Evolutionary conservation across 2,888 invertebrate species (phyloP).

Genomic region (Ctena decussata): DNA sequence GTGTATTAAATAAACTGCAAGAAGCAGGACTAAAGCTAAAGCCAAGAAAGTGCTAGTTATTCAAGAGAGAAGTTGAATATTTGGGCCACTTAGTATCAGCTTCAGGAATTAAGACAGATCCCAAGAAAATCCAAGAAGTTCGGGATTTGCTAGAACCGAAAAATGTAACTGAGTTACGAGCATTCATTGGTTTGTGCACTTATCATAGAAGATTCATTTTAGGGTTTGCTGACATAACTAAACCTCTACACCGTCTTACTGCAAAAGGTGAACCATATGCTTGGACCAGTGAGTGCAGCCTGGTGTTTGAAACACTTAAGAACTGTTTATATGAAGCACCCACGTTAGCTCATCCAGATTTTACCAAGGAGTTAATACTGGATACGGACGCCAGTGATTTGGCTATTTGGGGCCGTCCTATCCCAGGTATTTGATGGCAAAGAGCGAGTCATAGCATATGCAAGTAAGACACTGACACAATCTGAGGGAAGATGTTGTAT

Average conservation of each 20-base stretch:
- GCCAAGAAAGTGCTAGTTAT: neutral
- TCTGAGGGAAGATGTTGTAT: constrained; percentile 25
- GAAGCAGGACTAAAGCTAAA: constrained; percentile 5
- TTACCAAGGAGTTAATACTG: constrained; percentile 19
- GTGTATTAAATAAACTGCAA: neutral
- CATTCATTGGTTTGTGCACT: constrained; percentile 3
- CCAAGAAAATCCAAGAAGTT: neutral
- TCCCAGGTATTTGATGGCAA: constrained; percentile 44
- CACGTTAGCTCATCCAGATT: constrained; percentile 22
- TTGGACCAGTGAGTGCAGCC: neutral
- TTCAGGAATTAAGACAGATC: constrained; percentile 12
- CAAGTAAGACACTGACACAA: neutral
- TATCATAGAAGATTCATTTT: neutral
- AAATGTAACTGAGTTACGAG: neutral
- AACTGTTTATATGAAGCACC: neutral
- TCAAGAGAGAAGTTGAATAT: constrained; percentile 4
- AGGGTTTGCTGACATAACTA: neutral
- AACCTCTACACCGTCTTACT: neutral
- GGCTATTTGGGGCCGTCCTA: constrained; percentile 43
- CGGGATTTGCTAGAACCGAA: neutral
- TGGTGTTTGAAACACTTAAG: neutral
- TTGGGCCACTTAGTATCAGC: neutral
- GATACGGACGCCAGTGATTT: constrained; percentile 44
- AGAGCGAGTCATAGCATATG: constrained; percentile 27
- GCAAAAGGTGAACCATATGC: constrained; percentile 16